Base-by-base conservation (phyloP, 2,113 vertebrate species). In the Orcinus orca region DNA sequence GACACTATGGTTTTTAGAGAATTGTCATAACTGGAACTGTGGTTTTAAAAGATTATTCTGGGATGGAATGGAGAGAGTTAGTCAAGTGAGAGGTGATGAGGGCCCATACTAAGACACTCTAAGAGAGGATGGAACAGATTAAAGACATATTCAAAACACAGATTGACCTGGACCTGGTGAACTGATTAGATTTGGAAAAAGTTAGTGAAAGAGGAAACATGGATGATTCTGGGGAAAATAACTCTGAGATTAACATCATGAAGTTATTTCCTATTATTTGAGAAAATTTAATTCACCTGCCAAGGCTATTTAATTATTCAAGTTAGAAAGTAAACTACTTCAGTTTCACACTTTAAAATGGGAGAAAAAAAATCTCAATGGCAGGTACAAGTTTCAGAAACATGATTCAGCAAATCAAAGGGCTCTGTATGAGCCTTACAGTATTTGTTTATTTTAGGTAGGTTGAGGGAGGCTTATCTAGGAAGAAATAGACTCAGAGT, bases 231-330 rank as follows among this genome's bases (percentile, higher is more conserved):
- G 65, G 60, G 67, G 31, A 91, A 97, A 68, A 97, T 96, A 97
- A 71, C 11, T 71, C 58, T 82, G n/a, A 60, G 77, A 94, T 97
- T 91, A 95, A 96, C 80, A 90, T 70, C 26, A 70, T 74, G 71
- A 65, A 58, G 26, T 71, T 67, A 36, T 86, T 96, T 73, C 74
- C 67, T 96, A 93, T 96, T 94, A 95, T 95, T 90, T 98, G 33
- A 92, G 87, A 79, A 89, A 86, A 77, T 23, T 63, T 73, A 89
- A 60, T 87, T 73, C 62, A 50, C 36, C 29, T 83, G 73, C 73
- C 53, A 36, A 96, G 26, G 50, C 44, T 76, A 8, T 90, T 96
- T 95, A 88, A 96, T 83, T 53, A 90, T 95, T 89, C 71, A 92
- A 70, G 38, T 83, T 90, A 86, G 74, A 81, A 96, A 71, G 31